Base-by-base conservation (phyloP, 1,140 invertebrate genomes). In the Sesamia nonagrioides region DNA sequence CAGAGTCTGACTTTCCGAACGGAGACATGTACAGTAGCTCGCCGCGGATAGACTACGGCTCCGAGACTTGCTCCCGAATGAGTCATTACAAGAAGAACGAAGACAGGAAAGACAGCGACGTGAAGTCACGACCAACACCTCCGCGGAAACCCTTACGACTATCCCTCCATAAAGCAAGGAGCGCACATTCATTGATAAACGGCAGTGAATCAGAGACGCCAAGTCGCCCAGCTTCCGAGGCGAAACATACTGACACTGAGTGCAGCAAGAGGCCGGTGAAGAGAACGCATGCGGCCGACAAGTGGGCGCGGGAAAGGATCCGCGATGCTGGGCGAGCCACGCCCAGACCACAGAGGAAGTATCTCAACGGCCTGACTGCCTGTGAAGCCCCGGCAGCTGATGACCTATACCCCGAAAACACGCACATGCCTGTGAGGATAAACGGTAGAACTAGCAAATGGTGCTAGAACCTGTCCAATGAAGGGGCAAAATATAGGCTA, bases 91-190 rank as follows among this genome's bases (percentile, higher is more conserved):
- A 92, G 58, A 95, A 95, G 84, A 87, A 93, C 48, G 89, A 94
- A 2, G 89, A 93, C 7, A 79, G 83, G 48, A 83, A 89, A 27
- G 89, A 92, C 2, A 77, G 71, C 17, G 85, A 95, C 80, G 84
- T 88, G 3, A 96, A 91, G 84, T 95, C 95, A 1, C 93, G 97
- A 40, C 97, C 97, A 5, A 96, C 96, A 17, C 98, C 98, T 5
- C 98, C 98, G 17, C 97, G 98, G 85, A 98, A 98, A 88, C 98
- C 98, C 0, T 86, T 98, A 0, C 95, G 98, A 6, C 90, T 98
- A 3, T 98, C 97, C 0, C 91, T 98, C 1, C 98, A 98, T 87
- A 96, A 97, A 82, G 97, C 98, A 0, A 96, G 97, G 9, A 98
- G 97, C 92, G 95, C 98, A 18, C 97, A 98, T 83, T 98, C 97